Evolutionary conservation across 2,113 vertebrate species (phyloP).

Genomic region (Planiliza haematocheilus): DNA sequence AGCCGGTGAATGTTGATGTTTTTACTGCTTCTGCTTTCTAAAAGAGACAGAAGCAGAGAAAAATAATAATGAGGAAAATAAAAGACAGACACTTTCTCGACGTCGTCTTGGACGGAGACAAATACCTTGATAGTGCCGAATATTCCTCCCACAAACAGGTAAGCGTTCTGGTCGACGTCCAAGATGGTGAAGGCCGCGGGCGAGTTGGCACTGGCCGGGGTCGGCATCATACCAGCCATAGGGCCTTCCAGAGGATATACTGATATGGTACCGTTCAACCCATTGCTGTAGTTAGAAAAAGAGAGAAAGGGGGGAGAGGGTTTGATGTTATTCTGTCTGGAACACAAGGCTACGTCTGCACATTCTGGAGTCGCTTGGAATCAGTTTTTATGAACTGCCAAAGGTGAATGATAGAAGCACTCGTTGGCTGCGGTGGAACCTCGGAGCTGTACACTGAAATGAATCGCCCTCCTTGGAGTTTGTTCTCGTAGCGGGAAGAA

Average conservation of each 20-base stretch:
- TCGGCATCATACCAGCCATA: constrained; percentile 89
- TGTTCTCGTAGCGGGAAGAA: constrained; percentile 46
- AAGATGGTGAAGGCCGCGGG: constrained; percentile 92
- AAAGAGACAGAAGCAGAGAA: constrained; percentile 1
- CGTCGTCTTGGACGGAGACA: constrained; percentile 27
- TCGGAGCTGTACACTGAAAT: constrained; percentile 55
- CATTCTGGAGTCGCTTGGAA: constrained; percentile 20
- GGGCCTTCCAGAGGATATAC: constrained; percentile 93
- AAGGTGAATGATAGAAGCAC: constrained; percentile 54
- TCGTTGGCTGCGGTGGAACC: constrained; percentile 34
- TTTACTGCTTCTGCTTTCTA: constrained; percentile 96
- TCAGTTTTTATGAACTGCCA: constrained; percentile 55
- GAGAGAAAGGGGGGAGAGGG: neutral
- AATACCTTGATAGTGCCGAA: constrained; percentile 91
- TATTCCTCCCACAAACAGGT: constrained; percentile 97
- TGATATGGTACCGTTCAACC: constrained; percentile 93
- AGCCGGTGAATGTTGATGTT: constrained; percentile 92
- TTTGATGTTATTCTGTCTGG: constrained; percentile 25
- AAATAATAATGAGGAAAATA: neutral
- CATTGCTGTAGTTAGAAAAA: constrained; percentile 82
- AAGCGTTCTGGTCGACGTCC: constrained; percentile 94
- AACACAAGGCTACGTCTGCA: constrained; percentile 33
- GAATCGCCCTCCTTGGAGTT: constrained; percentile 52
- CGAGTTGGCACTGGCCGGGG: constrained; percentile 84
- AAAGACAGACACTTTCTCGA: neutral